A percentile compares a stretch with the other conserved stretches of the same genome.
phyloP scores from a whole-genome alignment of 2,113 vertebrate species.

The Phocoena sinus region DNA sequence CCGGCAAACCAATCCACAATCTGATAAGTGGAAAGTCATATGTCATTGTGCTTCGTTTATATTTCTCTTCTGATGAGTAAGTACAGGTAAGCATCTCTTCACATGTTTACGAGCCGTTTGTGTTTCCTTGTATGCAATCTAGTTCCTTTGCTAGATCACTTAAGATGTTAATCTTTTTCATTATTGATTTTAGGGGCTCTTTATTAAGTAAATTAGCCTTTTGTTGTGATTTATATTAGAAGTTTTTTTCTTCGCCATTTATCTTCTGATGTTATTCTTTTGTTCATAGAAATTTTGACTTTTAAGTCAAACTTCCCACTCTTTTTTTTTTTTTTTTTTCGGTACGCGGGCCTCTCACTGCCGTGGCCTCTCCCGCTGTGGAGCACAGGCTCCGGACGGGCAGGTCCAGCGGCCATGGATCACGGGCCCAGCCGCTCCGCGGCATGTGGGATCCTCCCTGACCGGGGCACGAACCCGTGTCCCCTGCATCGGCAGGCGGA shows the following conservation, averaged over 20 bases:
- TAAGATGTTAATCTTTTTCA: background rate
- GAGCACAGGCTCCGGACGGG: too few relatives aligned
- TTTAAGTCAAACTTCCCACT: background rate
- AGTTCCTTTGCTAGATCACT: background rate
- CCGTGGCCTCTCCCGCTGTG: too few relatives aligned
- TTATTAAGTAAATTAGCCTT: background rate
- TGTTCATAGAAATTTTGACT: background rate
- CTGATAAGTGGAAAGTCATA: background rate
- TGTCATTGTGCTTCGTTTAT: background rate
- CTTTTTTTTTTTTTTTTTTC: background rate
- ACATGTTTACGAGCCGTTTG: background rate
- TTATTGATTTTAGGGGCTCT: background rate
- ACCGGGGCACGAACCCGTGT: too few relatives aligned
- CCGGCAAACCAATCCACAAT: background rate
- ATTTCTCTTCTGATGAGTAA: background rate
- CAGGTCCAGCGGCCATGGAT: too few relatives aligned
- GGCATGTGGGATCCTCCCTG: too few relatives aligned
- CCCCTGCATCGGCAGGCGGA: too few relatives aligned
- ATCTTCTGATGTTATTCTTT: background rate
- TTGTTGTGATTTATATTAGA: background rate
- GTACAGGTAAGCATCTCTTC: background rate
- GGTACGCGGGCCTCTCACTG: too few relatives aligned
- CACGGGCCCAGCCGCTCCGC: too few relatives aligned
- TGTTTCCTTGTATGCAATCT: background rate
- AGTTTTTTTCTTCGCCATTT: background rate